Percentiles rank a stretch among this genome's conserved stretches.
These are phyloP conservation scores for Erithacus rubecula DNA, from an alignment of 2,797 vertebrate genomes.

Conservation along the genomic window DNA sequence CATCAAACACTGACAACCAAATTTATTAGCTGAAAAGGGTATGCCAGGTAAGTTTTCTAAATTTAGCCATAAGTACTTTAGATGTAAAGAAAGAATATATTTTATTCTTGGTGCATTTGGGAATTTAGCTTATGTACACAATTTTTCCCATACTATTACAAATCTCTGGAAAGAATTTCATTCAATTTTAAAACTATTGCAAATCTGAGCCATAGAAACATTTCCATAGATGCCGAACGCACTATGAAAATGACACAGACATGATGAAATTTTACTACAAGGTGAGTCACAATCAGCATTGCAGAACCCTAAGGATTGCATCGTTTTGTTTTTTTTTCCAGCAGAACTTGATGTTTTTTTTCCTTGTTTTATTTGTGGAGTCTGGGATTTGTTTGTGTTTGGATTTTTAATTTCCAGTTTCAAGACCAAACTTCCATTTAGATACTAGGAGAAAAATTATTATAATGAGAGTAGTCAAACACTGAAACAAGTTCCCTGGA, in stretches of 20 bases:
- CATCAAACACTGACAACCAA: not conserved
- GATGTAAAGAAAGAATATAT: not conserved
- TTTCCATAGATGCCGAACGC: not conserved
- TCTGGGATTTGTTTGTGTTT: rapidly evolving
- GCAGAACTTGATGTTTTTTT: not conserved
- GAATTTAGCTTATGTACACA: not conserved
- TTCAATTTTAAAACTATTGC: not conserved
- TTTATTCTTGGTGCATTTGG: not conserved
- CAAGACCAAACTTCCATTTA: not conserved
- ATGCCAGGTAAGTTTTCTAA: not conserved
- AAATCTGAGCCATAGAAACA: not conserved
- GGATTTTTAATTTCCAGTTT: not conserved
- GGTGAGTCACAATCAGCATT: not conserved
- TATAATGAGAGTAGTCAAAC: not conserved
- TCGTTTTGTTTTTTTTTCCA: rapidly evolving
- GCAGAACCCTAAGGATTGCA: not conserved
- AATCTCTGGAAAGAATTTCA: not conserved
- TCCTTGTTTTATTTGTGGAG: not conserved
- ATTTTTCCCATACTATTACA: not conserved
- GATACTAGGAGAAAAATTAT: not conserved
- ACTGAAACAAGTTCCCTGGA: not conserved
- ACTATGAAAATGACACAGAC: not conserved
- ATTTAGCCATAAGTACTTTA: not conserved
- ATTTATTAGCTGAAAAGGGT: not conserved
- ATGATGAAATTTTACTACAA: not conserved